Base-by-base conservation (phyloP, 53 echinoderm and acorn worm genomes). In the Crossaster papposus region DNA sequence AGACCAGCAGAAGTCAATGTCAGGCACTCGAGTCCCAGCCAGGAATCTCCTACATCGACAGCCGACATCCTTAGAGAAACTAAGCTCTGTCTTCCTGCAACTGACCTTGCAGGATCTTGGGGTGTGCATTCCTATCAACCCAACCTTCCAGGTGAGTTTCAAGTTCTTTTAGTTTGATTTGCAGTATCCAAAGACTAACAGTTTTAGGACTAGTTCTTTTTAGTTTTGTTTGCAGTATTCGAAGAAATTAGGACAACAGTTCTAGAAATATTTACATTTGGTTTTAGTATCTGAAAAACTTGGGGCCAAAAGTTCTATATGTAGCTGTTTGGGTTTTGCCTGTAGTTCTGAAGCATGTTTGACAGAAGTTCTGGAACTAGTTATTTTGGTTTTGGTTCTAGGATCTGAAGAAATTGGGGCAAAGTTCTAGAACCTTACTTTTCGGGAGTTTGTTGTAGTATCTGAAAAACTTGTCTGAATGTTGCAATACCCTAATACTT, bases 41-140 rank as follows among this genome's bases (percentile, higher is more conserved):
- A 53, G 79, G 31, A 38, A 64, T 72, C 1, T 84, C 81, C 76
- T 91, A 72, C 91, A 91, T 79, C 90, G 81, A 86, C 83, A 91
- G 81, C 44, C 90, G 36, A 75, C 92, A 15, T 81, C 88, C 74
- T 85, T 88, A 28, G 89, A 89, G 68, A 86, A 81, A 50, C 93
- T 93, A 2, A 93, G 91, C 88, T 91, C 94, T 5, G 85, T 97
- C 64, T 92, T 97, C 88, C 53, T 97, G 30, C 98, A 97, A 72
- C 94, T 97, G 50, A 90, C 94, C 0, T 90, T 97, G 26, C 89
- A 93, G 72, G 94, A 97, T 76, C 78, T 97, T 65, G 98, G 95
- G 33, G 77, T 97, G 34, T 97, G 98, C 80, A 88, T 96, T 1
- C 98, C 98, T 0, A 96, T 95, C 70, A 92, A 93, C 22, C 96